Evolutionary conservation across 35 echinoderm and acorn worm species (phyloP).

Genomic region (Ophiothrix spiculata): DNA sequence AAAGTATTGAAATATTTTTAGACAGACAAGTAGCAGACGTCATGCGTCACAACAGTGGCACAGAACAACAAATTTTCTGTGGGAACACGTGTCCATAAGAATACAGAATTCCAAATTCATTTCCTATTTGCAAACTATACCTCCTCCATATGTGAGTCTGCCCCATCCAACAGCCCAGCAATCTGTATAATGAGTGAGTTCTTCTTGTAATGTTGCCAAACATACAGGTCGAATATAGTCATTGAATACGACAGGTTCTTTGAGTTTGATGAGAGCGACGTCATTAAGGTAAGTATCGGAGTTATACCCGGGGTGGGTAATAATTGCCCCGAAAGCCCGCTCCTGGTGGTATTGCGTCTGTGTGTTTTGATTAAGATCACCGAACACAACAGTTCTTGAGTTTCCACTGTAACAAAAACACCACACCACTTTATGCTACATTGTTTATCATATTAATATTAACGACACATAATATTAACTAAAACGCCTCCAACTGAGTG

Average conservation of each 20-base stretch:
- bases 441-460: too few relatives aligned
- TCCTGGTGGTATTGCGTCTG: not conserved
- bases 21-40: too few relatives aligned
- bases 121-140: too few relatives aligned
- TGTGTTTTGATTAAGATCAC: not conserved
- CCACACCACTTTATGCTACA: too few relatives aligned
- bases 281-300: not conserved
- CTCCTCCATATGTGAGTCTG: not conserved
- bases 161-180: conserved; percentile 31
- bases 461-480: too few relatives aligned
- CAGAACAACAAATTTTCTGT: too few relatives aligned
- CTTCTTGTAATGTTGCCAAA: not conserved
- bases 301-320: not conserved
- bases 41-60: too few relatives aligned
- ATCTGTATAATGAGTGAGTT: not conserved
- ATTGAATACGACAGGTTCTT: not conserved
- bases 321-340: not conserved
- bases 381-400: not conserved
- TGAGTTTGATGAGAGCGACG: not conserved
- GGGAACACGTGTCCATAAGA: too few relatives aligned
- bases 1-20: too few relatives aligned
- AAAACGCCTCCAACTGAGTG: too few relatives aligned
- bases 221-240: conserved; percentile 20
- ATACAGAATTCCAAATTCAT: too few relatives aligned
- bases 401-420: not conserved